Percentiles rank a stretch among this genome's conserved stretches.
These are phyloP conservation scores for Criorhina ranunculi DNA, from an alignment of 2,888 invertebrate species.

Conservation along the genomic window DNA sequence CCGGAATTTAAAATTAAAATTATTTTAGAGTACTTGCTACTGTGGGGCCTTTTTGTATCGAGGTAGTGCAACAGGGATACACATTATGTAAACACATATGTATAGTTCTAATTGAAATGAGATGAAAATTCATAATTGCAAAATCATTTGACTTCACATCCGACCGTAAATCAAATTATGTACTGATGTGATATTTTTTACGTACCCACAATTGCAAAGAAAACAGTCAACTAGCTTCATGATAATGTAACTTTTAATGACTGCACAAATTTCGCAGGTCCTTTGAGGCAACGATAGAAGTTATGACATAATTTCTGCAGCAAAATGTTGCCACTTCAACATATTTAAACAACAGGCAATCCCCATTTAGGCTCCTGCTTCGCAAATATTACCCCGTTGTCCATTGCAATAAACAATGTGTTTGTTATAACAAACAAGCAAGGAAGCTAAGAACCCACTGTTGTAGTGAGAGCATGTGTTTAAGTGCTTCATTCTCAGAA, in stretches of 20 bases:
- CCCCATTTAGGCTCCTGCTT: constrained; percentile 25
- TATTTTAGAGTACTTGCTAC: not conserved
- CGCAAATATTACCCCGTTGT: constrained; percentile 48
- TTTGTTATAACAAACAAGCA: constrained; percentile 55
- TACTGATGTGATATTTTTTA: not conserved
- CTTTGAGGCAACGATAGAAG: constrained; percentile 1
- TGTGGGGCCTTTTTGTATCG: not conserved
- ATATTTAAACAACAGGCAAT: constrained; percentile 43
- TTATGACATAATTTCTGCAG: constrained; percentile 45
- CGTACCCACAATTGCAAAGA: not conserved
- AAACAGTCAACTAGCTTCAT: constrained; percentile 11
- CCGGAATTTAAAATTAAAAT: constrained; percentile 2
- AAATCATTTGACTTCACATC: not conserved
- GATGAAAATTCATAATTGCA: not conserved
- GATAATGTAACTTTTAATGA: constrained; percentile 20
- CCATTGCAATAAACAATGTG: constrained; percentile 61
- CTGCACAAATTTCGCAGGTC: constrained; percentile 4
- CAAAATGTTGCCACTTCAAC: constrained; percentile 39
- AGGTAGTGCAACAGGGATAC: too few species aligned
- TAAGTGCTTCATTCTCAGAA: constrained; percentile 66
- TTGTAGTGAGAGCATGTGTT: constrained; percentile 64
- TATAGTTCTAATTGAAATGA: not conserved
- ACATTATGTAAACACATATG: too few species aligned
- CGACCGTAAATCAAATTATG: not conserved
- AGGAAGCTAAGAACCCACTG: constrained; percentile 38